Conservation (phyloP, 2,888 invertebrate species). For the Cistogaster globosa region DNA sequence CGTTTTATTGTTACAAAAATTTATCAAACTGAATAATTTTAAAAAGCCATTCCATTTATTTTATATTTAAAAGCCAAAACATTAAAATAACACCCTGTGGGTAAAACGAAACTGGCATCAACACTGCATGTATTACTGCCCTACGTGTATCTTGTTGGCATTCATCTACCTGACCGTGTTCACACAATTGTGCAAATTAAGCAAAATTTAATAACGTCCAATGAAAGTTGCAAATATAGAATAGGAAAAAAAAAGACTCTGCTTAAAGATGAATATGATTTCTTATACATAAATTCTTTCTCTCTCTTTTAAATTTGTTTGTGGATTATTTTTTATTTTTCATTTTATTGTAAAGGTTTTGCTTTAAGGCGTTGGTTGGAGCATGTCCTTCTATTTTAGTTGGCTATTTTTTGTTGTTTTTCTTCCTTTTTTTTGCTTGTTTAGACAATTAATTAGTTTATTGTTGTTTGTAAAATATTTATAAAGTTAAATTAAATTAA, state of each 20-base stretch:
- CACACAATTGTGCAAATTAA: conserved; percentile 69
- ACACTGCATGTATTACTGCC: background rate
- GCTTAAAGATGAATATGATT: conserved; percentile 33
- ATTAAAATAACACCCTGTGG: background rate
- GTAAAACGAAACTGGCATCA: background rate
- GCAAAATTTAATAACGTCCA: conserved; percentile 68
- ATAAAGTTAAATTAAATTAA: background rate
- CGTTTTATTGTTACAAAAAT: no score
- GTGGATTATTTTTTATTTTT: background rate
- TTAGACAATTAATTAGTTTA: conserved; percentile 1
- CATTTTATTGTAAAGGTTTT: conserved; percentile 5
- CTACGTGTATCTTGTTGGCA: conserved; percentile 56
- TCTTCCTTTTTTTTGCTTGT: background rate
- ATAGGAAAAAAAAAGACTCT: conserved; percentile 33
- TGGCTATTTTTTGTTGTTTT: background rate
- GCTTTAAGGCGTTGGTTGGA: conserved; percentile 33
- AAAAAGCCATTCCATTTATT: no score
- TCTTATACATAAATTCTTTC: conserved; percentile 8
- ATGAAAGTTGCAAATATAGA: conserved; percentile 38
- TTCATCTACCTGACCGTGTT: conserved; percentile 56
- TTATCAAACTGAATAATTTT: no score
- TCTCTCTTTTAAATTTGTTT: background rate
- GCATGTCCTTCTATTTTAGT: background rate
- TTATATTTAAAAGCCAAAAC: no score
- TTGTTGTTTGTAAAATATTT: conserved; percentile 6